Evolutionary conservation across 1,140 invertebrate species (phyloP), one percentile per base, ranked within the genome.

Genomic region (Nasonia longicornis): DNA sequence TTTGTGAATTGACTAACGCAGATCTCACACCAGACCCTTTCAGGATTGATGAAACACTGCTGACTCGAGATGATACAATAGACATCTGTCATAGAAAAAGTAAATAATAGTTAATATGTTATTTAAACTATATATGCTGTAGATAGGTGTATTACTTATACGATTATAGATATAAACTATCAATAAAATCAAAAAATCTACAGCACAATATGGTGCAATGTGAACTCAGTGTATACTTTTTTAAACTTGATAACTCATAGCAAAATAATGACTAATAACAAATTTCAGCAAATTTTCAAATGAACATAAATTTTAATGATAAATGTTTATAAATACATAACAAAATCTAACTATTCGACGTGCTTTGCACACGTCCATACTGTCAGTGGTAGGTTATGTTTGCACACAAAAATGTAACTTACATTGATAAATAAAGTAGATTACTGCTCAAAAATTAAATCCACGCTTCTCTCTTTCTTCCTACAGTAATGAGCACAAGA

Each of bases 11-110:
- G 22, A 85, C 52, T 38, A 89, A 71, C 45, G 86, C 73, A 0
- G 84, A 72, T 78, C 89, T 86, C 14, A 86, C 77, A 14, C 87
- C 87, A 8, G 88, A 86, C 58, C 74, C 72, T 80, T 89, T 91
- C 16, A 91, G 64, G 79, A 91, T 89, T 16, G 89, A 90, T 7
- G 88, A 86, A 12, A 91, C 84, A 77, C 86, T 88, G n/a, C 84
- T 90, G 8, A 87, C 71, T 82, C 86, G 85, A n/a, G 90, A 88
- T 7, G 90, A 90, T 72, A 90, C 82, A 20, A 91, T 84, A 63
- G 90, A 91, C 90, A 91, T 91, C 89, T 91, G 76, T 64, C 7
- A 42, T 72, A 48, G 20, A 78, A 58, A 78, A 22, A n/a, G 38
- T 71, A 77, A 73, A 31, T 45, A 77, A 69, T 26, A 29, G n/a